Base-by-base conservation (phyloP, 2,113 vertebrate genomes). In the Herpetotheres cachinnans region DNA sequence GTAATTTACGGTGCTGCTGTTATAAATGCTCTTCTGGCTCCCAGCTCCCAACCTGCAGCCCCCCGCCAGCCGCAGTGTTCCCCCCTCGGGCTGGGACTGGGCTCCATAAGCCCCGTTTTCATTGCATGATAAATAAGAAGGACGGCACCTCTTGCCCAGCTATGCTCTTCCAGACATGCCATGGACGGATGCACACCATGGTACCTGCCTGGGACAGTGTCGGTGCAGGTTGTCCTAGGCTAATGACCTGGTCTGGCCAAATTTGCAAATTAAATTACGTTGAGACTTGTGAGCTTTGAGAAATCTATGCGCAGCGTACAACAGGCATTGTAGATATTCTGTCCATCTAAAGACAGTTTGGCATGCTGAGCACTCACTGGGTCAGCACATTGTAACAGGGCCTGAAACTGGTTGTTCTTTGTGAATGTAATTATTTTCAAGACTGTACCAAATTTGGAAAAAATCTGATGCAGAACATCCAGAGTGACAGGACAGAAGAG, bases 271-370 rank as follows among this genome's bases (percentile, higher is more conserved):
- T 30, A 18, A 62, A 38, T 99, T 7, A 99, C 99, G 11, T 99
- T 99, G 91, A 99, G 98, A 93, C 98, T 99, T 2, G 98, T 99
- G 82, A 99, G 99, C 92, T 99, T 99, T 50, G 99, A 99, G 96
- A 99, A 99, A 87, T 98, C 99, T 16, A 99, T 99, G 83, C 99
- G 98, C 92, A 99, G 98, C 0, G 99, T 99, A 89, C 99, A 99
- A 95, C 99, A 99, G 85, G 99, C 99, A 0, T 99, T 99, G 94
- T 99, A 99, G 97, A 99, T 99, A 91, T 99, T 99, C 97, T 99
- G 99, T 8, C 99, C 99, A 4, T 99, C 99, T 44, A 99, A 97
- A 34, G 99, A 98, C 99, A 99, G 97, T 94, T 99, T 99, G 74
- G 99, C 98, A 2, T 99, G 98, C 96, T 99, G 99, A 38, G 99